Percentiles rank a stretch among this genome's conserved stretches.
phyloP scores from a whole-genome alignment of 2,888 invertebrate species.

The Papilio protenor region DNA sequence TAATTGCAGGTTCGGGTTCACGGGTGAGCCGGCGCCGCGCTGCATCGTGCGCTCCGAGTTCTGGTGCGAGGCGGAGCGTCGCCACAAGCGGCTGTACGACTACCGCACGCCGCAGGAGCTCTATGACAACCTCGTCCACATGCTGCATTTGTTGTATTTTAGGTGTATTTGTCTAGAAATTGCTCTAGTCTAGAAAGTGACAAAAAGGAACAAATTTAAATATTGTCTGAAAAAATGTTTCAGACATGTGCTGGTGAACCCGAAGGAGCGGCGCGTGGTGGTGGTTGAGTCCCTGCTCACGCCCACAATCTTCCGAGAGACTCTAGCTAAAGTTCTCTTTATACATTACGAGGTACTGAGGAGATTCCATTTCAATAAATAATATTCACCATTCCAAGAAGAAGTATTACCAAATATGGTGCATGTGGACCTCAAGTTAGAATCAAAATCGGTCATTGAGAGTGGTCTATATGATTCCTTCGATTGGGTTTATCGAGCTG shows the following conservation, averaged over 20 bases:
- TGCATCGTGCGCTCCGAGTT: conserved; percentile 93
- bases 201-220: not conserved
- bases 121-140: conserved; percentile 93
- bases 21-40: conserved; percentile 94
- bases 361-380: not conserved
- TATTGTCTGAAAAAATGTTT: conserved; percentile 4
- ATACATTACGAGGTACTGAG: conserved; percentile 93
- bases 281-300: conserved; percentile 95
- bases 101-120: conserved; percentile 88
- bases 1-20: conserved; percentile 92
- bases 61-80: conserved; percentile 86
- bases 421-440: not conserved
- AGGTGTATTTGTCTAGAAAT: conserved; percentile 80
- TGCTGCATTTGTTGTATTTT: conserved; percentile 94
- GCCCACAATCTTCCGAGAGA: conserved; percentile 93
- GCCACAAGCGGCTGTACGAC: conserved; percentile 86
- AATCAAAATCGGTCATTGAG: too few relatives aligned
- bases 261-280: conserved; percentile 96
- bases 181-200: too few relatives aligned
- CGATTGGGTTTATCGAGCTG: too few relatives aligned
- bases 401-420: not conserved
- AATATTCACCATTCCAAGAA: not conserved
- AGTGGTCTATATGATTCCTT: too few relatives aligned
- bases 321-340: conserved; percentile 95
- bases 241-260: conserved; percentile 95